Evolutionary conservation across 2,797 vertebrate genomes (phyloP), one percentile per base, ranked within the genome.

Genomic region (Sebastes flavidus): DNA sequence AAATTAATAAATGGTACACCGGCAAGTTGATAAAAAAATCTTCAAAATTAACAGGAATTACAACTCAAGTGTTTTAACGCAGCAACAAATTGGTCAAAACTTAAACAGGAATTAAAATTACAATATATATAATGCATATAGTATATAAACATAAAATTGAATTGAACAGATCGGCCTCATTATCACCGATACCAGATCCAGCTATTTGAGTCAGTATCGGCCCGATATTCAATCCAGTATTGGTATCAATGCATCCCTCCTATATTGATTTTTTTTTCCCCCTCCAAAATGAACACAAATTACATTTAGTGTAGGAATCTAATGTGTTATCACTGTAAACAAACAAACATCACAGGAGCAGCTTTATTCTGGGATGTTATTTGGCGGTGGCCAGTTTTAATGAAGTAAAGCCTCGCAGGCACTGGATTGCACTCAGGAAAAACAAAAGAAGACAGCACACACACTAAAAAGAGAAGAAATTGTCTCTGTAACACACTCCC

Each of bases 341-440:
- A 90, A 90, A 90, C 75, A 85, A 87, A 85, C 72, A 88, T 85
- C 84, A 75, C 25, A 56, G 80, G 32, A 80, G 24, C 62, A 78
- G 73, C 67, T 73, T 74, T 60, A 73, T 22, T 30, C 42, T 32
- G 46, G 32, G 72, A 62, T 83, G 82, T 76, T 70, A 88, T 83
- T 66, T 65, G 11, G 73, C 58, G 56, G 73, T 62, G 56, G 74
- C 60, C 80, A 72, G 86, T 88, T 88, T 89, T 90, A 89, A 91
- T 78, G 83, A 89, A n/a, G 63, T n/a, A 36, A 63, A 78, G 30
- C 38, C 16, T 60, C 2, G n/a, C 34, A 42, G 66, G 65, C 75
- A 42, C 32, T 24, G 24, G 58, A 65, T 32, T 58, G 65, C 8
- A 76, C 62, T 63, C 25, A 20, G 65, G 20, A 61, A 25, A 29